A percentile compares a stretch with the other conserved stretches of the same genome.
These are phyloP conservation scores for Temnothorax rugatulus DNA, from an alignment of 2,888 invertebrate genomes.

Conservation along the genomic window DNA sequence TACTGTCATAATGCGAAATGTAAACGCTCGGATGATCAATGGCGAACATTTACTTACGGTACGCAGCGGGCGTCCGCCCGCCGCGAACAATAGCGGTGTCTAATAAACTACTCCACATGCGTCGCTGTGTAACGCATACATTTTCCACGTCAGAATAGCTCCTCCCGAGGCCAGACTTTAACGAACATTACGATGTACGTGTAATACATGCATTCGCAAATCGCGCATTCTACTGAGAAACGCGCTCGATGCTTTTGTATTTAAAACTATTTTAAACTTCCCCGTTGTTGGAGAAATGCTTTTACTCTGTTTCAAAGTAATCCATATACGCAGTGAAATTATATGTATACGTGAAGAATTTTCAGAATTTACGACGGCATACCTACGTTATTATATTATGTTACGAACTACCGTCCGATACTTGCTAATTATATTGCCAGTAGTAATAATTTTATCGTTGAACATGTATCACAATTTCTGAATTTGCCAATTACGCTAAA, in stretches of 20 bases:
- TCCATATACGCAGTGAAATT: neutral
- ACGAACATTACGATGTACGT: slow-evolving; percentile 29
- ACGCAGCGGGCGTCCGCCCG: slow-evolving; percentile 46
- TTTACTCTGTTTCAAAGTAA: slow-evolving; percentile 6
- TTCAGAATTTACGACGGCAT: slow-evolving; percentile 3
- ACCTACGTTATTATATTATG: neutral
- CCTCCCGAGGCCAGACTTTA: slow-evolving; percentile 45
- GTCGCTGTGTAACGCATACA: slow-evolving; percentile 58
- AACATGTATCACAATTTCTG: neutral
- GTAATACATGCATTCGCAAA: slow-evolving; percentile 55
- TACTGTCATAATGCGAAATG: slow-evolving; percentile 36
- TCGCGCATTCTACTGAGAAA: slow-evolving; percentile 25
- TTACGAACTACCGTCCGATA: neutral
- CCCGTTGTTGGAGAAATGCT: slow-evolving; percentile 7
- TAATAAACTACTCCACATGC: slow-evolving; percentile 70
- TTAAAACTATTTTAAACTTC: slow-evolving; percentile 38
- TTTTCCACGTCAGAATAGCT: slow-evolving; percentile 64
- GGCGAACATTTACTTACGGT: slow-evolving; percentile 55
- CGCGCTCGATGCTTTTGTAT: slow-evolving; percentile 34
- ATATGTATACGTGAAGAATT: neutral
- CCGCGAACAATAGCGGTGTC: slow-evolving; percentile 61
- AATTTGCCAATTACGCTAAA: neutral
- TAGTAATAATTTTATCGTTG: neutral
- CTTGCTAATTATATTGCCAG: slow-evolving; percentile 21
- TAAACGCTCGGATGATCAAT: slow-evolving; percentile 59